phyloP scores from a whole-genome alignment of 1,140 invertebrate species.

The Pollicipes pollicipes region DNA sequence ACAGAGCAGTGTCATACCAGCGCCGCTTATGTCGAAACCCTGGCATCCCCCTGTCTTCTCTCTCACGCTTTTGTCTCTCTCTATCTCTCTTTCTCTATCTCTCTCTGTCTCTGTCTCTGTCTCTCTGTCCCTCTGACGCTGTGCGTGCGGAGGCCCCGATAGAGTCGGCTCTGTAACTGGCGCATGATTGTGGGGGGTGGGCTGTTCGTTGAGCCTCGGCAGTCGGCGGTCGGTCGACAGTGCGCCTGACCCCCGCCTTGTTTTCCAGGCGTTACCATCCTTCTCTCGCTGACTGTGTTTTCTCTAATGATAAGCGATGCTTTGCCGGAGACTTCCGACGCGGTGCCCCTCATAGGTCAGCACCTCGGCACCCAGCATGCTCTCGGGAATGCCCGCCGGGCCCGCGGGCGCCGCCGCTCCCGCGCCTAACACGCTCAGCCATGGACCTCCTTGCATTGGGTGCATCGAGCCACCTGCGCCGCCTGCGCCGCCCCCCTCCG shows the following conservation, averaged over 20 bases:
- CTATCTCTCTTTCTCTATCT: too few species aligned
- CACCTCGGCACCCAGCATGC: neutral
- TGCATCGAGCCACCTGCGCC: too few species aligned
- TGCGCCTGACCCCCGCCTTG: neutral
- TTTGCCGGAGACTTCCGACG: constrained; percentile 85
- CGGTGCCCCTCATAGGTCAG: constrained; percentile 36
- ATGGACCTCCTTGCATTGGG: too few species aligned
- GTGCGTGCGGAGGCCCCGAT: neutral
- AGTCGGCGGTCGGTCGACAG: neutral
- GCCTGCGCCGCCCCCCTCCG: too few species aligned
- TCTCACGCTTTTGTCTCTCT: too few species aligned
- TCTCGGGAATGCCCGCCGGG: neutral
- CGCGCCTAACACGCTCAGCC: too few species aligned
- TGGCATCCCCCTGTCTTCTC: too few species aligned
- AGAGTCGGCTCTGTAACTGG: neutral
- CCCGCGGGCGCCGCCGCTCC: too few species aligned
- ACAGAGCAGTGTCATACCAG: too few species aligned
- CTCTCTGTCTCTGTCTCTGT: neutral
- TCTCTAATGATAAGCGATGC: constrained; percentile 88
- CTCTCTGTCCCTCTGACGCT: neutral
- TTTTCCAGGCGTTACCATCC: constrained; percentile 87
- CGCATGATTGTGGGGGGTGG: neutral
- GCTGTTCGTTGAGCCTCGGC: too few species aligned
- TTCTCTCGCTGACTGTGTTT: constrained; percentile 98
- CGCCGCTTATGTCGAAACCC: too few species aligned